These are phyloP conservation scores for Labia minor DNA, from an alignment of 2,888 invertebrate genomes.

Conservation along the genomic window DNA sequence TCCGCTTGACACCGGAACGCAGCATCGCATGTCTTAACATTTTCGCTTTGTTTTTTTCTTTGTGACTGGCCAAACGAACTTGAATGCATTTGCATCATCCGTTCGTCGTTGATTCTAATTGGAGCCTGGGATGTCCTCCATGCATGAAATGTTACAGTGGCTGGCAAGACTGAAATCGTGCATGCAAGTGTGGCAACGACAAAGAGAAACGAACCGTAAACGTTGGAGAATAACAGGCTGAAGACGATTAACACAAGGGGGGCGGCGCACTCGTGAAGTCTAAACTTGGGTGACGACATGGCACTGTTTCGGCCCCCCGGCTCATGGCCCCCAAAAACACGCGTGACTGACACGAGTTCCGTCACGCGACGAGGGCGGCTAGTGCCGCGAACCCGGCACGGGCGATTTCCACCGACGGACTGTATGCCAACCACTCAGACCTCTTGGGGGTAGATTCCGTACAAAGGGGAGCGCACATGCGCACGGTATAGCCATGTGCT, in stretches of 20 bases:
- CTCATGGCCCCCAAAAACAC: background rate
- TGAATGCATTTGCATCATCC: too few species aligned
- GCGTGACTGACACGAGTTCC: background rate
- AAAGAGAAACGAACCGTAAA: background rate
- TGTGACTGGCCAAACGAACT: background rate
- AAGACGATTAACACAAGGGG: background rate
- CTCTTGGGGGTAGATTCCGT: too few species aligned
- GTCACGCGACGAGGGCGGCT: background rate
- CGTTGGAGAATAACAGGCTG: background rate
- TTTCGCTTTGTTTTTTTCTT: background rate
- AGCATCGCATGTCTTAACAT: background rate
- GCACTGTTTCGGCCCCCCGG: background rate
- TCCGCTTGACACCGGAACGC: background rate
- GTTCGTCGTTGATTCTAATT: too few species aligned
- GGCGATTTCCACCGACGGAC: background rate
- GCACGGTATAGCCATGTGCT: background rate
- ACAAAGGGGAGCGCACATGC: background rate
- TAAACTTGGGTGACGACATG: background rate
- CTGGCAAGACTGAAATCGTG: too few species aligned
- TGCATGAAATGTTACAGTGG: too few species aligned
- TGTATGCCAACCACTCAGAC: too few species aligned
- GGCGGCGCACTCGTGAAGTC: background rate
- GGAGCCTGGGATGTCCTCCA: too few species aligned
- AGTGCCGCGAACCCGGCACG: background rate
- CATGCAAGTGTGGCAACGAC: too few species aligned